Conservation (phyloP, 2,113 vertebrate genomes). For the Actenoides hombroni region DNA sequence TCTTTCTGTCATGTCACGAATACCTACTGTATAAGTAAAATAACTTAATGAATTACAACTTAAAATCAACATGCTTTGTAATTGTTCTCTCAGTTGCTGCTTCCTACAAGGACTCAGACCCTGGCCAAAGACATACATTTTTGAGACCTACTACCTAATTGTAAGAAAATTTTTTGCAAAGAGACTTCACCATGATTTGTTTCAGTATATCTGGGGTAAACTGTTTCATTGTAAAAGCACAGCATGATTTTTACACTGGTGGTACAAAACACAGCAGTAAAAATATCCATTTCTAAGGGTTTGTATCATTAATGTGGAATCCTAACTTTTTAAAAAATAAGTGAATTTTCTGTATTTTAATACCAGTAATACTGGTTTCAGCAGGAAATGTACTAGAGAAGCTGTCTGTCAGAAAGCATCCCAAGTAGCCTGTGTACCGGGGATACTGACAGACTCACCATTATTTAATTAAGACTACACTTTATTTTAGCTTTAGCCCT, state of each 20-base stretch:
- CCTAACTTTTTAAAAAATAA: neutral
- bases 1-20: neutral
- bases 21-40: neutral
- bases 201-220: neutral
- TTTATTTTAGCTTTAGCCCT: neutral
- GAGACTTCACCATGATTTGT: neutral
- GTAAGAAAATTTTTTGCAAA: neutral
- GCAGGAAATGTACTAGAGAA: neutral
- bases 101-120: neutral
- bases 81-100: neutral
- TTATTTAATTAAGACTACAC: neutral
- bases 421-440: neutral
- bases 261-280: neutral
- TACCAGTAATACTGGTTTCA: neutral
- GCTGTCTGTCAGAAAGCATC: neutral
- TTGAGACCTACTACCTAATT: neutral
- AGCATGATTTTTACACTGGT: neutral
- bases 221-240: neutral
- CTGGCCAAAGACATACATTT: neutral
- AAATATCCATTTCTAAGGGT: neutral
- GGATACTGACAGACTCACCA: neutral
- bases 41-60: neutral
- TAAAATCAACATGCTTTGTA: neutral
- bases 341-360: neutral
- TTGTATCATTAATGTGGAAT: neutral